Evolutionary conservation across 2,797 vertebrate genomes (phyloP).

Genomic region (Silurus lanzhouensis): DNA sequence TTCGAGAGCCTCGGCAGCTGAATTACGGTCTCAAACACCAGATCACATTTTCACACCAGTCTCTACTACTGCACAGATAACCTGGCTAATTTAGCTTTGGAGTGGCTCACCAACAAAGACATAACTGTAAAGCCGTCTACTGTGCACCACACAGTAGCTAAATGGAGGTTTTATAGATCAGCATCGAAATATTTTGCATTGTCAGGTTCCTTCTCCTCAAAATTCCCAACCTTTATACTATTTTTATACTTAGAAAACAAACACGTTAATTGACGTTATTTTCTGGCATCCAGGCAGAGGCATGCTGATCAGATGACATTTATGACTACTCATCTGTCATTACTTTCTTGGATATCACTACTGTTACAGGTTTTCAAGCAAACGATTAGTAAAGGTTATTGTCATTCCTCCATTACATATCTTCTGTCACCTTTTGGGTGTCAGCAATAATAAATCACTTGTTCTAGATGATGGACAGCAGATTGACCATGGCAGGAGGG

Average conservation of each 20-base stretch:
- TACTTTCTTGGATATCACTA: constrained; percentile 15
- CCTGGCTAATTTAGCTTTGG: constrained; percentile 53
- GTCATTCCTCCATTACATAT: constrained; percentile 24
- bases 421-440: constrained; percentile 7
- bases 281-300: neutral
- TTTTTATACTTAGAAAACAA: neutral
- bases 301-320: constrained; percentile 20
- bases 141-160: constrained; percentile 27
- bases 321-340: constrained; percentile 6
- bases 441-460: constrained; percentile 14
- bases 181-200: neutral
- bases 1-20: constrained; percentile 52
- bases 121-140: constrained; percentile 23
- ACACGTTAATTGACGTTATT: neutral
- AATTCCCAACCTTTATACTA: neutral
- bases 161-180: neutral
- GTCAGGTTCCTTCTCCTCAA: neutral
- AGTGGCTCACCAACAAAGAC: constrained; percentile 26
- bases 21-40: constrained; percentile 41
- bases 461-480: neutral
- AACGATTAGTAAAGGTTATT: constrained; percentile 13
- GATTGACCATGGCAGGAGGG: constrained; percentile 3
- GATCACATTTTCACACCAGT: constrained; percentile 51
- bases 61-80: constrained; percentile 49
- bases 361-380: neutral